phyloP scores from a whole-genome alignment of 2,888 invertebrate species.

The Ophion costatus region DNA sequence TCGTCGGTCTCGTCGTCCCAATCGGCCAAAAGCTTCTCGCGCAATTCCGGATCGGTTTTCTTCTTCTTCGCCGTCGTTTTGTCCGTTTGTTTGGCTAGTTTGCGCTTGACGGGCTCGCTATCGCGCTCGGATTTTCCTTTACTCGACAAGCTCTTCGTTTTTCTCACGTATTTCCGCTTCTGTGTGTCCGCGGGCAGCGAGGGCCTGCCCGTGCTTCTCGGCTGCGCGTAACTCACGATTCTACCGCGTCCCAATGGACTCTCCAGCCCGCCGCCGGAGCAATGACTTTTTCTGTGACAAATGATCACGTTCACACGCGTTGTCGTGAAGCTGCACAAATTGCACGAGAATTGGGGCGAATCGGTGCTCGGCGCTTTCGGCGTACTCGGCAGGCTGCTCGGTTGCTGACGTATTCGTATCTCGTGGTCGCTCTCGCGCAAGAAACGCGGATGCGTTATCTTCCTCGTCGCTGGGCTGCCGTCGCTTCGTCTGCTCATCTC shows the following conservation, averaged over 20 bases:
- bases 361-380: slow-evolving; percentile 70
- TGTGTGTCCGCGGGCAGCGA: slow-evolving; percentile 68
- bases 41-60: slow-evolving; percentile 87
- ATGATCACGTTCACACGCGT: slow-evolving; percentile 90
- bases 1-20: slow-evolving; percentile 89
- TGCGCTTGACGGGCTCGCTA: slow-evolving; percentile 78
- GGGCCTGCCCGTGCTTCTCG: slow-evolving; percentile 62
- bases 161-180: slow-evolving; percentile 83
- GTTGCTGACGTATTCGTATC: slow-evolving; percentile 87
- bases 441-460: slow-evolving; percentile 85
- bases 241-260: slow-evolving; percentile 71
- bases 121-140: slow-evolving; percentile 80
- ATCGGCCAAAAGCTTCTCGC: slow-evolving; percentile 89
- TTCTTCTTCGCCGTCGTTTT: slow-evolving; percentile 81
- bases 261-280: slow-evolving; percentile 82
- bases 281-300: slow-evolving; percentile 89
- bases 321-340: slow-evolving; percentile 88
- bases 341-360: slow-evolving; percentile 85
- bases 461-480: slow-evolving; percentile 71
- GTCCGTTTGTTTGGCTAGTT: slow-evolving; percentile 76
- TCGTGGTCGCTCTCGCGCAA: slow-evolving; percentile 85
- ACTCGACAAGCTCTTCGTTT: slow-evolving; percentile 79
- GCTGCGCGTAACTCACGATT: slow-evolving; percentile 63
- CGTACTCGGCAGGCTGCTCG: slow-evolving; percentile 74
- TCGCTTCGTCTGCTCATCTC: slow-evolving; percentile 72